Percentiles rank a stretch among this genome's conserved stretches.
phyloP scores from a whole-genome alignment of 1,140 invertebrate species.

The Heliothis subflexa region DNA sequence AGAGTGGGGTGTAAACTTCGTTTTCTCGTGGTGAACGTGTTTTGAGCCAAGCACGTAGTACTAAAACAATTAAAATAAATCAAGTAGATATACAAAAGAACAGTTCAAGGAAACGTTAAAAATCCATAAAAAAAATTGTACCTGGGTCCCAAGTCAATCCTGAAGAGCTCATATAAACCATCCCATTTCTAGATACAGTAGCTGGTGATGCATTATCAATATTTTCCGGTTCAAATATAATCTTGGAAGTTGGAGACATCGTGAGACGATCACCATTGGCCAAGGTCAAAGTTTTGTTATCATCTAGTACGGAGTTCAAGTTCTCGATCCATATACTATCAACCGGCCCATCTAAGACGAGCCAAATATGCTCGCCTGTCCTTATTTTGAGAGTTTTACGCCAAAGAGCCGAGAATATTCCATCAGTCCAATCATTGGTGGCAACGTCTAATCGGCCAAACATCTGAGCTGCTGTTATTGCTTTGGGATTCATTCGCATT shows the following conservation, averaged over 20 bases:
- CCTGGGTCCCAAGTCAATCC: slow-evolving; percentile 96
- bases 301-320: slow-evolving; percentile 97
- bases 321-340: slow-evolving; percentile 99
- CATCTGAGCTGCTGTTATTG: slow-evolving; percentile 98
- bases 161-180: slow-evolving; percentile 99
- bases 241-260: slow-evolving; percentile 97
- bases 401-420: slow-evolving; percentile 98
- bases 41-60: slow-evolving; percentile 93
- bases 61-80: slow-evolving; percentile 64
- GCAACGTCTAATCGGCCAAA: slow-evolving; percentile 98
- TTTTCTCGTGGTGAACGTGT: slow-evolving; percentile 90
- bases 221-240: slow-evolving; percentile 98
- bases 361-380: slow-evolving; percentile 95
- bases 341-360: slow-evolving; percentile 97
- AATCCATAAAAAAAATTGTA: slow-evolving; percentile 55
- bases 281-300: slow-evolving; percentile 97
- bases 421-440: slow-evolving; percentile 99
- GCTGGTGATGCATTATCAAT: slow-evolving; percentile 98
- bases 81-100: slow-evolving; percentile 22
- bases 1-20: slow-evolving; percentile 91
- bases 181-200: slow-evolving; percentile 97
- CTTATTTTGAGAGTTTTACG: slow-evolving; percentile 96
- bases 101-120: neutral
- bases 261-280: slow-evolving; percentile 97
- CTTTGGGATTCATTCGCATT: slow-evolving; percentile 99